phyloP scores from a whole-genome alignment of 2,797 vertebrate genomes.

The Poeciliopsis turneri region DNA sequence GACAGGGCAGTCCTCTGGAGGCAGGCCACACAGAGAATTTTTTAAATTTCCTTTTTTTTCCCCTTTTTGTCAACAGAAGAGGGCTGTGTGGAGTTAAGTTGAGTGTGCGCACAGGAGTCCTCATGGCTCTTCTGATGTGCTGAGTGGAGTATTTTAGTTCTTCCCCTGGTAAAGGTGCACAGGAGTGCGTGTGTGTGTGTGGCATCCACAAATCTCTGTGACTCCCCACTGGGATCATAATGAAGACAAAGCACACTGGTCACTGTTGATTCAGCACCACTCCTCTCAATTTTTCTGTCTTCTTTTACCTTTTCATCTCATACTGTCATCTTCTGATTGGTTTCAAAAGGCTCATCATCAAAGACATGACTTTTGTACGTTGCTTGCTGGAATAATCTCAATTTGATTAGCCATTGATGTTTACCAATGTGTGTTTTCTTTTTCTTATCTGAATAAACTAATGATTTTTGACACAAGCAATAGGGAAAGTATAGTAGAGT shows the following conservation, averaged over 20 bases:
- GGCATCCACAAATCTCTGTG: conserved; percentile 57
- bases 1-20: conserved; percentile 9
- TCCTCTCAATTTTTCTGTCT: conserved; percentile 35
- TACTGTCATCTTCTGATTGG: conserved; percentile 53
- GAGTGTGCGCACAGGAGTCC: conserved; percentile 68
- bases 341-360: conserved; percentile 7
- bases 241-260: conserved; percentile 93
- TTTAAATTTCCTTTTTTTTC: neutral
- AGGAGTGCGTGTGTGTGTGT: conserved; percentile 42
- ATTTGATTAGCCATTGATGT: neutral
- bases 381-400: neutral
- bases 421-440: neutral
- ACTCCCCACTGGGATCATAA: conserved; percentile 88
- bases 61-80: conserved; percentile 48
- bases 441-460: conserved; percentile 1
- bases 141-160: conserved; percentile 86
- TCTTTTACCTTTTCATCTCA: conserved; percentile 24
- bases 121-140: conserved; percentile 90
- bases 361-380: neutral
- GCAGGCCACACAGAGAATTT: neutral
- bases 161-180: conserved; percentile 78
- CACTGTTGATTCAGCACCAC: conserved; percentile 92
- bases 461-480: conserved; percentile 3
- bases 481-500: conserved; percentile 43
- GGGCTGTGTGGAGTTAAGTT: conserved; percentile 18